These are phyloP conservation scores for Poeciliopsis turrubarensis DNA, from an alignment of 2,113 vertebrate species.

Conservation along the genomic window DNA sequence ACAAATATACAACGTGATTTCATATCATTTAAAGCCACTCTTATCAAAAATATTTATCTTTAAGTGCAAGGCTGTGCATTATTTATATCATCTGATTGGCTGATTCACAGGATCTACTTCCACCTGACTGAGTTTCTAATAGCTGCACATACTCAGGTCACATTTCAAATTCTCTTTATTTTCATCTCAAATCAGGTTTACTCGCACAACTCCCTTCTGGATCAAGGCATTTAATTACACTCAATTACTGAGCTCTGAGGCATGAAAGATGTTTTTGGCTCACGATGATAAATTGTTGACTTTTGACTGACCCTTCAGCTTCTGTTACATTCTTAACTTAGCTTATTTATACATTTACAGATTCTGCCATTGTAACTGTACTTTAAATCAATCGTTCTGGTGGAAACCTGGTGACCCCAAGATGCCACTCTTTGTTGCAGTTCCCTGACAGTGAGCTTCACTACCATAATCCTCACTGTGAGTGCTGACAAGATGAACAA, in stretches of 20 bases:
- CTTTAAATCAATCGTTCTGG: neutral
- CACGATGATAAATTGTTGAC: constrained; percentile 27
- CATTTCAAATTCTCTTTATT: constrained; percentile 49
- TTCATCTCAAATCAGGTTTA: constrained; percentile 28
- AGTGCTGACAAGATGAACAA: no score
- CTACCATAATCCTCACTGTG: no score
- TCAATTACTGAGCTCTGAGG: constrained; percentile 33
- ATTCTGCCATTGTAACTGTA: no score
- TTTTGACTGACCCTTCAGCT: constrained; percentile 10
- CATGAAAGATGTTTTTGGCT: constrained; percentile 17
- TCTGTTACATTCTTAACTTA: constrained; percentile 4
- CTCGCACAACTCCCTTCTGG: constrained; percentile 22
- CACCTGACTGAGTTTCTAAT: constrained; percentile 19
- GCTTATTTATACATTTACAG: neutral
- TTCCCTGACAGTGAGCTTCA: no score
- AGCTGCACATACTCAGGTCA: constrained; percentile 32
- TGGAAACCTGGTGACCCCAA: no score
- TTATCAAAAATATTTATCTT: constrained; percentile 52
- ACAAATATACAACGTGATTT: constrained; percentile 40
- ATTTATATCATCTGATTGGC: constrained; percentile 28
- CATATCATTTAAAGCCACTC: constrained; percentile 43
- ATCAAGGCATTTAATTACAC: constrained; percentile 28
- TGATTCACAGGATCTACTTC: constrained; percentile 14
- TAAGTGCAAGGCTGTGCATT: constrained; percentile 40
- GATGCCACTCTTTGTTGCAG: no score